Conservation (phyloP, 2,797 vertebrate species). For the Champsocephalus esox region DNA sequence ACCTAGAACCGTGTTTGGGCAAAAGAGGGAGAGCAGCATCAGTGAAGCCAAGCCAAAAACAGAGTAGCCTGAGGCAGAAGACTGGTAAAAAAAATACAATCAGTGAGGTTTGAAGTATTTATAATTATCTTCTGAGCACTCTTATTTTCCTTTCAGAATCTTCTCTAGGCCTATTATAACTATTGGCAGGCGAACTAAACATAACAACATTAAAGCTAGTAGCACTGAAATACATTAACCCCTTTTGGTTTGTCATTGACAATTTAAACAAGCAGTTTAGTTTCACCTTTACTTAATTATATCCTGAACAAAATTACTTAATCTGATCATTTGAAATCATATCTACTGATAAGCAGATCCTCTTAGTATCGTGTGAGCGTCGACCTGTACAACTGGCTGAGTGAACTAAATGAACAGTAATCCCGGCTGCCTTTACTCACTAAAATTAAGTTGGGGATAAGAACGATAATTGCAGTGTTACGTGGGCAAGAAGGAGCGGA, state of each 20-base stretch:
- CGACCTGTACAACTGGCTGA: not conserved
- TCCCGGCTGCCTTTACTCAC: not conserved
- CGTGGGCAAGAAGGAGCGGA: not conserved
- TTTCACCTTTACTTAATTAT: not conserved
- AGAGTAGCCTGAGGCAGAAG: constrained; percentile 32
- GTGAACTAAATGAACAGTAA: not conserved
- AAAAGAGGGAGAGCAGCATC: constrained; percentile 52
- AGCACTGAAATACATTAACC: not conserved
- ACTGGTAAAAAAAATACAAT: not conserved
- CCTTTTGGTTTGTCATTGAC: not conserved
- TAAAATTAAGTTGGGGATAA: not conserved
- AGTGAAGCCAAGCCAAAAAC: constrained; percentile 52
- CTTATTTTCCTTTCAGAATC: not conserved
- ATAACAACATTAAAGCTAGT: not conserved
- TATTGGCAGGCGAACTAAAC: not conserved
- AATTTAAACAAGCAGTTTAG: not conserved
- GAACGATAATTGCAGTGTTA: not conserved
- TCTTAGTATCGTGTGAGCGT: not conserved
- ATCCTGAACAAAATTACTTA: no score
- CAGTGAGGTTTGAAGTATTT: constrained; percentile 5
- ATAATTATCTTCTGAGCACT: constrained; percentile 4
- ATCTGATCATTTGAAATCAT: not conserved
- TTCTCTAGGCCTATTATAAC: not conserved
- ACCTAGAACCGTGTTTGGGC: constrained; percentile 77
- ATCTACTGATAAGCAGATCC: not conserved